These are phyloP conservation scores for Ianthella basta DNA, from an alignment of 37 sponge, comb jelly and placozoan species.

Conservation along the genomic window DNA sequence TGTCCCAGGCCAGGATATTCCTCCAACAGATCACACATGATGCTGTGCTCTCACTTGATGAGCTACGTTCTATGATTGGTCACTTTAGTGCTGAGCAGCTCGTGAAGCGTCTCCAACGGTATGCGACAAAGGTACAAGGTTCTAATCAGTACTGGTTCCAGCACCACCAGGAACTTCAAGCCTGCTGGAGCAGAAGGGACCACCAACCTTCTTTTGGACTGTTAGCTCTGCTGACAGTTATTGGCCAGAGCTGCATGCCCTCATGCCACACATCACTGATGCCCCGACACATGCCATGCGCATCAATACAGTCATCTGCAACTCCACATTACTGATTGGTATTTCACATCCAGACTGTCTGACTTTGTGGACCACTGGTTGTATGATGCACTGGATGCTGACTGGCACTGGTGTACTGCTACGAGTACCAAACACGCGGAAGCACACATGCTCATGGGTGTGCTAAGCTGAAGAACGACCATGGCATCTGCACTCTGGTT, in stretches of 20 bases:
- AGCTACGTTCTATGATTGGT: conserved; percentile 35
- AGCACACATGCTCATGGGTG: conserved; percentile 45
- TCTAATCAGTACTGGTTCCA: conserved; percentile 50
- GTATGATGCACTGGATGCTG: too few relatives aligned
- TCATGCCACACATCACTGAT: neutral
- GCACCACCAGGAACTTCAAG: conserved; percentile 19
- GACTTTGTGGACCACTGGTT: neutral
- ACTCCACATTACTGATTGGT: conserved; percentile 19
- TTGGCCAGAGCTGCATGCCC: conserved; percentile 43
- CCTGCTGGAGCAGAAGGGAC: conserved; percentile 41
- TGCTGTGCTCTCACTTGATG: conserved; percentile 36
- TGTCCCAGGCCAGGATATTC: conserved; percentile 13
- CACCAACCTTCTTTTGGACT: conserved; percentile 51
- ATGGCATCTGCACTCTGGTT: conserved; percentile 5
- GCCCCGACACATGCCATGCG: neutral
- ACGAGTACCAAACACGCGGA: conserved; percentile 42
- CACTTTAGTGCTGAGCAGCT: conserved; percentile 1
- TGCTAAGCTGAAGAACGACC: conserved; percentile 32
- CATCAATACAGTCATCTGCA: neutral
- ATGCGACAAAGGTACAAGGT: conserved; percentile 40
- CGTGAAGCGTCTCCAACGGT: conserved; percentile 25
- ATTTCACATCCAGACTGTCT: neutral
- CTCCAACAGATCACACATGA: conserved; percentile 21
- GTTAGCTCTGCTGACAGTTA: conserved; percentile 41
- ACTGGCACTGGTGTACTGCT: neutral